These are phyloP conservation scores for Hipparchia sbordonii DNA, from an alignment of 2,888 invertebrate genomes.

Conservation along the genomic window DNA sequence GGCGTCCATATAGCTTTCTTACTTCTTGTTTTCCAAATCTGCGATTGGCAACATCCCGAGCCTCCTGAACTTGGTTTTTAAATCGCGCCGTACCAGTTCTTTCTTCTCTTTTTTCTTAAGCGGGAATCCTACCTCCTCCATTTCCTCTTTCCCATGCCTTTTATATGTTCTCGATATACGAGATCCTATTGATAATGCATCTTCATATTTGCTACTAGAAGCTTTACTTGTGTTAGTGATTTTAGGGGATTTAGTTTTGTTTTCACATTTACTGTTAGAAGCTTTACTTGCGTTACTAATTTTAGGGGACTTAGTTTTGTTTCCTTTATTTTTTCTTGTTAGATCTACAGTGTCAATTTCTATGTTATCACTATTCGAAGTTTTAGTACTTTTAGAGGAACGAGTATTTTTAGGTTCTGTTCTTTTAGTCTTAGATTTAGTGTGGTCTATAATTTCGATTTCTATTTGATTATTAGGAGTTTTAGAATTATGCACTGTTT, in stretches of 20 bases:
- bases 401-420: not conserved
- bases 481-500: not conserved
- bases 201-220: not conserved
- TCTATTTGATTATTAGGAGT: conserved; percentile 46
- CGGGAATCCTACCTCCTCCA: not conserved
- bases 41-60: conserved; percentile 56
- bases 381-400: no score
- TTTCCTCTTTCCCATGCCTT: not conserved
- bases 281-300: no score
- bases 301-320: no score
- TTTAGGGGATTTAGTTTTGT: not conserved
- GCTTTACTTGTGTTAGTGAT: not conserved
- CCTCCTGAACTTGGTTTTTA: conserved; percentile 56
- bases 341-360: no score
- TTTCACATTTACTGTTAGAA: no score
- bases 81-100: conserved; percentile 46
- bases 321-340: no score
- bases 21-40: conserved; percentile 46
- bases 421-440: not conserved
- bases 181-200: not conserved
- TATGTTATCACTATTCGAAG: no score
- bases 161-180: not conserved
- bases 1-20: no score
- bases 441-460: conserved; percentile 39
- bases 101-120: conserved; percentile 42